These are phyloP conservation scores for Leptopterna dolabrata DNA, from an alignment of 2,888 invertebrate genomes.

Conservation along the genomic window DNA sequence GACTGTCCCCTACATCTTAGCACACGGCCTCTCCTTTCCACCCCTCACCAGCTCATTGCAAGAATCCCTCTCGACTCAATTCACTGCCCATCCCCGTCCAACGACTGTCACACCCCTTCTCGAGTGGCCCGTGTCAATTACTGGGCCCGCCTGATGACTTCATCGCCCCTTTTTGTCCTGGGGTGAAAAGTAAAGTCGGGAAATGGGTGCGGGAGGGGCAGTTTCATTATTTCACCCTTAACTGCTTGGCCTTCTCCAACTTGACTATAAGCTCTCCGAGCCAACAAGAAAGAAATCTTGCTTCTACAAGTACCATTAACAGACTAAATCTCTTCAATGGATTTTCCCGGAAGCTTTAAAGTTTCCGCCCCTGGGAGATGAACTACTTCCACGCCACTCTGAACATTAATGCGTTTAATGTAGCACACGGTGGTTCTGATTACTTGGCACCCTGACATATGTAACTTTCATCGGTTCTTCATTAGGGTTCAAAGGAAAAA, in stretches of 20 bases:
- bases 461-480: too few species aligned
- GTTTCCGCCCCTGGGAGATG: neutral
- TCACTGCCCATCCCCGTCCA: neutral
- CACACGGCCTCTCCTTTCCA: neutral
- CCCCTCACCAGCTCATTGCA: neutral
- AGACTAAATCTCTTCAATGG: slow-evolving; percentile 39
- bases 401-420: neutral
- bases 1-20: slow-evolving; percentile 44
- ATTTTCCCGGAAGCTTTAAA: slow-evolving; percentile 6
- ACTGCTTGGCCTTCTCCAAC: slow-evolving; percentile 21
- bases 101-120: slow-evolving; percentile 1
- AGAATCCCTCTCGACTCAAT: slow-evolving; percentile 38
- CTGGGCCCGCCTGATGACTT: slow-evolving; percentile 36
- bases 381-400: slow-evolving; percentile 24
- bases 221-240: slow-evolving; percentile 44
- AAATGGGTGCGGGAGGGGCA: slow-evolving; percentile 16
- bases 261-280: slow-evolving; percentile 17
- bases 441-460: neutral
- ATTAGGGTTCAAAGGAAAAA: too few species aligned
- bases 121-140: slow-evolving; percentile 29
- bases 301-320: slow-evolving; percentile 39
- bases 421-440: neutral
- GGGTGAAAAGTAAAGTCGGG: slow-evolving; percentile 10
- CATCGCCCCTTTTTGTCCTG: slow-evolving; percentile 15
- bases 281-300: slow-evolving; percentile 41